Evolutionary conservation across 2,888 invertebrate species (phyloP).

Genomic region (Tuta absoluta): DNA sequence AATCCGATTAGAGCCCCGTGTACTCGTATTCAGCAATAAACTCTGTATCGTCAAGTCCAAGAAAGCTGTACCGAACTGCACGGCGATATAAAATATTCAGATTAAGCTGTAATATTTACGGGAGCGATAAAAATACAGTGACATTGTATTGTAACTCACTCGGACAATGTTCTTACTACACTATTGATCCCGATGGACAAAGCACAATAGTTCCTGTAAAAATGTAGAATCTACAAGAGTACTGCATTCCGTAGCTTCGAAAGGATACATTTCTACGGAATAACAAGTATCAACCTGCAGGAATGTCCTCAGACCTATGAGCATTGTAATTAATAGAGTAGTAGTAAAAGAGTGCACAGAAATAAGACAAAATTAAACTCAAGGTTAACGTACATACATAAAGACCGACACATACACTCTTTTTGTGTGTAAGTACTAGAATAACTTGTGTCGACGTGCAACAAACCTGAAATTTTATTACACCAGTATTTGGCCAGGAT

Average conservation of each 20-base stretch:
- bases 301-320: too few species aligned
- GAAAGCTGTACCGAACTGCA: not conserved
- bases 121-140: conserved; percentile 12
- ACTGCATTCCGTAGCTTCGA: conserved; percentile 55
- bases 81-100: conserved; percentile 16
- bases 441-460: too few species aligned
- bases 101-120: conserved; percentile 22
- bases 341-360: too few species aligned
- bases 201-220: conserved; percentile 37
- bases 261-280: conserved; percentile 59
- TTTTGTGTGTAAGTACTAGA: too few species aligned
- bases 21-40: not conserved
- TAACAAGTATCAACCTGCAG: conserved; percentile 55
- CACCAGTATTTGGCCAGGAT: too few species aligned
- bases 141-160: conserved; percentile 24
- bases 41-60: conserved; percentile 4
- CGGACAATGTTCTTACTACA: conserved; percentile 22
- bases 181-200: conserved; percentile 10
- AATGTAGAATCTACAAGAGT: conserved; percentile 45
- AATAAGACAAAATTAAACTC: too few species aligned
- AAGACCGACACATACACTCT: too few species aligned
- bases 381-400: too few species aligned
- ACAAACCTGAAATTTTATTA: too few species aligned
- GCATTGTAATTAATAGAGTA: too few species aligned
- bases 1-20: too few species aligned